Conservation (phyloP, 2,113 vertebrate species). For the Mesocricetus auratus region DNA sequence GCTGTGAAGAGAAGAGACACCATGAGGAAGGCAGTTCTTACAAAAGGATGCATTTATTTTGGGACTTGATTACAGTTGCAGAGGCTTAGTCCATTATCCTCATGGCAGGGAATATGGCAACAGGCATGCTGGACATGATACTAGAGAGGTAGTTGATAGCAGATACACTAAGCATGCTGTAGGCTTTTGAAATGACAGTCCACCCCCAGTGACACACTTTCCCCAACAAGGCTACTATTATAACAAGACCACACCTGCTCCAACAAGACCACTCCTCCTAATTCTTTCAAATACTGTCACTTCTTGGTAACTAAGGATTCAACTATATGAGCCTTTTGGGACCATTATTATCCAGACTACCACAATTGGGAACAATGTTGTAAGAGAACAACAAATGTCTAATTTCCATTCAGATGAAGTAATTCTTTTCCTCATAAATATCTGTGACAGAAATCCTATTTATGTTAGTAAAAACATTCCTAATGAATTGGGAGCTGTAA, state of each 20-base stretch:
- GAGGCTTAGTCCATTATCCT: neutral
- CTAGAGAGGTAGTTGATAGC: neutral
- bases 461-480: neutral
- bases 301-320: neutral
- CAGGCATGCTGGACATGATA: neutral
- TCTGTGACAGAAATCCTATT: neutral
- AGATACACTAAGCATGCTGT: neutral
- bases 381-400: conserved; percentile 42
- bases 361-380: neutral
- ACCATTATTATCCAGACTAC: neutral
- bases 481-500: neutral
- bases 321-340: neutral
- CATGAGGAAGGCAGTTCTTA: neutral
- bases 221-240: neutral
- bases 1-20: neutral
- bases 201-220: too few species aligned
- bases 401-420: neutral
- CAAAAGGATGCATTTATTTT: neutral
- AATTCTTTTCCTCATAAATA: neutral
- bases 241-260: neutral
- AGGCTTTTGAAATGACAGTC: neutral
- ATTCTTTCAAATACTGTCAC: neutral
- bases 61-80: neutral
- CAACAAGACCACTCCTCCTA: neutral
- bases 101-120: neutral